Evolutionary conservation across 2,113 vertebrate species (phyloP), one percentile per base, ranked within the genome.

Genomic region (Oncorhynchus kisutch): DNA sequence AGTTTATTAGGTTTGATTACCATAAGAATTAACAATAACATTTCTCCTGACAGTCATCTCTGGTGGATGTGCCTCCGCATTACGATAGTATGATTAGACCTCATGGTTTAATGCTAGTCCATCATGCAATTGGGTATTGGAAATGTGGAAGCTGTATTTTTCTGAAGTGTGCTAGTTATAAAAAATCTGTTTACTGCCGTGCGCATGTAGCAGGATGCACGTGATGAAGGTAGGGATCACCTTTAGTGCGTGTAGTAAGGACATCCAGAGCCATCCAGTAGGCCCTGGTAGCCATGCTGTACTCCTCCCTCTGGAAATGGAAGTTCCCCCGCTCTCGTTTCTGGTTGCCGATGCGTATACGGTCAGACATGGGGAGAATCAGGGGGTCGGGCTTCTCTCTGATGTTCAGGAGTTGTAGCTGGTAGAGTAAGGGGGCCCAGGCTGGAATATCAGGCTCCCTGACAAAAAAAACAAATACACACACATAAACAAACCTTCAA

Each of bases 271-370:
- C 95, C 84, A 93, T 93, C 60, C 87, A 88, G 84, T 96, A 97
- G 75, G 94, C 94, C 31, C 84, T 87, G 49, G 93, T 87, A 48
- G 94, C 95, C 70, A 89, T 83, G 81, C 82, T 59, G 84, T 93
- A 95, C 70, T 95, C 94, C 73, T 92, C 93, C 73, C 95, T 91
- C 67, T 94, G 91, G 83, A 96, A 97, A 88, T 94, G 92, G 85
- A 93, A 95, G 88, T 95, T 95, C 45, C 95, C 94, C 34, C 93
- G 90, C 78, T 96, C 94, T 79, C 94, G 87, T 74, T 95, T 95
- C 84, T 94, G 93, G 77, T 93, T 92, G 80, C 91, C 94, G 27
- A 94, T 92, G 74, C 91, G 83, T 72, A 96, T 92, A 72, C 93
- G 91, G 80, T 93, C 92, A 0, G 92, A 76, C 20, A 92, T 79